Evolutionary conservation across 2,888 invertebrate genomes (phyloP), one percentile per base, ranked within the genome.

Genomic region (Hesperia comma): DNA sequence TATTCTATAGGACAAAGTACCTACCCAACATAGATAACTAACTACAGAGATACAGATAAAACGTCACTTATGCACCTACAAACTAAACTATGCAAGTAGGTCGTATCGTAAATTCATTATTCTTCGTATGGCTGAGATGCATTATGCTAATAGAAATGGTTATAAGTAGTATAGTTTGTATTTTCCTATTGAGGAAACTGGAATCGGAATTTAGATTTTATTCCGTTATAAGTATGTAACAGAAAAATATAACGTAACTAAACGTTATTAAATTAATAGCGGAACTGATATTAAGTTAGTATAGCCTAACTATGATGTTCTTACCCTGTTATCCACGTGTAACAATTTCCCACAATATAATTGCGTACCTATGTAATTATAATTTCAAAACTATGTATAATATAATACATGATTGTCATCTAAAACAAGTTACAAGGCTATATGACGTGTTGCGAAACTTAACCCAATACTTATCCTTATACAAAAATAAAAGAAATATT

Each of bases 401-500:
- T n/a, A n/a, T 33, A 33, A 33, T 33, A 33, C 10, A 33, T 19
- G 3, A 10, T 8, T 17, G 19, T 19, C 19, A 51, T 6, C 14
- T 51, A 26, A 19, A 51, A 51, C 21, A 6, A 51, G 26, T 51
- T 51, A 51, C 26, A 33, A 54, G 1, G n/a, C 2, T 2, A 32
- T 53, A 54, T 54, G 33, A 62, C 61, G 58, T 58, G 46, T 43
- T 12, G 40, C 17, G 40, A 53, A 61, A 61, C 40, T 26, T 55
- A 61, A 61, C 17, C 37, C 63, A 49, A 26, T 40, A 26, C 26
- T 26, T 26, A 26, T 51, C 40, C 14, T 15, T 40, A 51, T 58
- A 78, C 78, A 72, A 70, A 70, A 71, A 75, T 58, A 49, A 75
- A 79, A 72, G 77, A 81, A 79, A 64, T 64, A 63, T 56, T 63